Evolutionary conservation across 2,797 vertebrate species (phyloP).

Genomic region (Darevskia mixta): DNA sequence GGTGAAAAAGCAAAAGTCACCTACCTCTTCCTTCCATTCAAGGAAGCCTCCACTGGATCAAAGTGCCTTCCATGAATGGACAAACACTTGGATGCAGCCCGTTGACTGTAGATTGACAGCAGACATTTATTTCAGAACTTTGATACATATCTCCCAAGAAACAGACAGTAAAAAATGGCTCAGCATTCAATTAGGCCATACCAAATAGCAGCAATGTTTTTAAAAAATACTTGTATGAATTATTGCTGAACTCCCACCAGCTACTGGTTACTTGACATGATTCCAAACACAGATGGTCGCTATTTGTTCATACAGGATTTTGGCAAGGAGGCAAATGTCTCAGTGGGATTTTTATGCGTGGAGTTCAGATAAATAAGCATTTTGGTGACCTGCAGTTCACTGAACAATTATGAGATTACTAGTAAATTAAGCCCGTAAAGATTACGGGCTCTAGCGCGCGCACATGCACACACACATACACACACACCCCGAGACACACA

Average conservation of each 20-base stretch:
- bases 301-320: conserved; percentile 47
- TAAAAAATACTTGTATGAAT: conserved; percentile 43
- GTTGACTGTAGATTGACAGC: conserved; percentile 27
- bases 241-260: background rate
- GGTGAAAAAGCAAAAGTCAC: background rate
- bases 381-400: background rate
- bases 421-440: too few relatives aligned
- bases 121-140: conserved; percentile 68
- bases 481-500: background rate
- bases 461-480: background rate
- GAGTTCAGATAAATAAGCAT: conserved; percentile 12
- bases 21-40: background rate
- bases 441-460: too few relatives aligned
- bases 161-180: conserved; percentile 63
- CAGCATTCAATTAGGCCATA: conserved; percentile 53
- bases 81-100: background rate
- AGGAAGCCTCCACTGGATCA: background rate
- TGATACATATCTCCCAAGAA: conserved; percentile 45
- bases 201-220: conserved; percentile 25
- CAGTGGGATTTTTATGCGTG: conserved; percentile 2
- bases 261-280: conserved; percentile 50
- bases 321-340: conserved; percentile 40
- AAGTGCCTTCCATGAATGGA: background rate
- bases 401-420: conserved; percentile 1
- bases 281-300: conserved; percentile 43